phyloP scores from a whole-genome alignment of 2,113 vertebrate genomes.

The Ceyx cyanopectus region DNA sequence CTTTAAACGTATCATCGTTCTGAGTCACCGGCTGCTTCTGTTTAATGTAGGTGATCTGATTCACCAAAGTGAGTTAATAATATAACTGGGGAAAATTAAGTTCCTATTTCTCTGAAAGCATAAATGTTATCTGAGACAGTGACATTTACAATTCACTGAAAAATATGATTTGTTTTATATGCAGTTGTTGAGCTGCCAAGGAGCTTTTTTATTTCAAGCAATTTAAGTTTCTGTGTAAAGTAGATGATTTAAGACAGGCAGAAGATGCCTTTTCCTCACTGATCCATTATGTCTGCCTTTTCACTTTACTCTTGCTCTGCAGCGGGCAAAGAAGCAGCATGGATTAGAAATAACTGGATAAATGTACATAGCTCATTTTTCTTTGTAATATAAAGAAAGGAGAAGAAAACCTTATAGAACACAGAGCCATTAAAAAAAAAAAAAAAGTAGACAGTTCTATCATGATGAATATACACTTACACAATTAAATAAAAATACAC shows the following conservation, averaged over 20 bases:
- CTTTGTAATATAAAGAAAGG: slow-evolving; percentile 33
- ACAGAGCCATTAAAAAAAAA: not conserved
- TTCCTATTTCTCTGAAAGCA: slow-evolving; percentile 48
- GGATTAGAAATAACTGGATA: slow-evolving; percentile 28
- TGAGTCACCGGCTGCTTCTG: slow-evolving; percentile 30
- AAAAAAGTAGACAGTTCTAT: not conserved
- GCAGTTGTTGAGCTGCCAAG: slow-evolving; percentile 53
- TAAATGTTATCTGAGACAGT: slow-evolving; percentile 36
- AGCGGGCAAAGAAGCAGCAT: not conserved
- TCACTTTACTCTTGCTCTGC: slow-evolving; percentile 13
- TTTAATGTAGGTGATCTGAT: slow-evolving; percentile 41
- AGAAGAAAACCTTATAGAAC: slow-evolving; percentile 41
- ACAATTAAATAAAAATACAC: slow-evolving; percentile 58
- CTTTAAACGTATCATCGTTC: slow-evolving; percentile 17
- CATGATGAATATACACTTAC: slow-evolving; percentile 31
- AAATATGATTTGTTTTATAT: slow-evolving; percentile 55
- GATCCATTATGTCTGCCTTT: slow-evolving; percentile 64
- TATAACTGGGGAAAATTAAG: slow-evolving; percentile 32
- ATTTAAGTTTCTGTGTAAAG: slow-evolving; percentile 64
- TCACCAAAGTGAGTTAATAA: slow-evolving; percentile 57
- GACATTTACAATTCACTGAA: slow-evolving; percentile 44
- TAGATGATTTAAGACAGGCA: slow-evolving; percentile 69
- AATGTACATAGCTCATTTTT: slow-evolving; percentile 59
- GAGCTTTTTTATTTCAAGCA: slow-evolving; percentile 53
- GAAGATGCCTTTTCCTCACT: slow-evolving; percentile 63